A percentile compares a stretch with the other conserved stretches of the same genome.
These are phyloP conservation scores for Nycteola revayana DNA, from an alignment of 2,888 invertebrate genomes.

Conservation along the genomic window DNA sequence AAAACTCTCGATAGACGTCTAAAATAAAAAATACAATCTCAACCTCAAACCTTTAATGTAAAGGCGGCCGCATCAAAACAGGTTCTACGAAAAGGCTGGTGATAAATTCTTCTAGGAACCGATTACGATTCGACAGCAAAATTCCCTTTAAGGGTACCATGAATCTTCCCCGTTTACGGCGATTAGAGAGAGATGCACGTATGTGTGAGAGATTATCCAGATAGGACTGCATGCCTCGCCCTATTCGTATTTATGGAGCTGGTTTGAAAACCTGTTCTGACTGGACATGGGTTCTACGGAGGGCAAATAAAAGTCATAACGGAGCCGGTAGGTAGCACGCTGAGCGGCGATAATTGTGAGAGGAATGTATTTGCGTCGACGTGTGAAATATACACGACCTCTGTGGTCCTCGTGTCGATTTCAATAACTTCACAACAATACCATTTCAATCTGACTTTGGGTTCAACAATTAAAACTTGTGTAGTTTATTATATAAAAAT, in stretches of 20 bases:
- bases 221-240: slow-evolving; percentile 51
- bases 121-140: slow-evolving; percentile 67
- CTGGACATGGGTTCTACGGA: slow-evolving; percentile 46
- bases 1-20: slow-evolving; percentile 29
- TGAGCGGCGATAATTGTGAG: slow-evolving; percentile 47
- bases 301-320: slow-evolving; percentile 73
- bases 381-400: slow-evolving; percentile 41
- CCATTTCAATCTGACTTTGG: no score
- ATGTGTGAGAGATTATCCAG: slow-evolving; percentile 57
- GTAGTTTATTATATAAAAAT: no score
- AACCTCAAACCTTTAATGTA: slow-evolving; percentile 32
- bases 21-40: slow-evolving; percentile 37
- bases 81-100: slow-evolving; percentile 55
- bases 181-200: slow-evolving; percentile 68
- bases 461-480: no score
- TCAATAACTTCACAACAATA: slow-evolving; percentile 26
- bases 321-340: slow-evolving; percentile 35
- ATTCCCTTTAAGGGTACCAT: slow-evolving; percentile 63
- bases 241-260: slow-evolving; percentile 52
- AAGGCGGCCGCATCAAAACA: slow-evolving; percentile 37
- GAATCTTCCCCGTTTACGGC: slow-evolving; percentile 62
- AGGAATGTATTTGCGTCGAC: slow-evolving; percentile 56
- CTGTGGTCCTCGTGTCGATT: slow-evolving; percentile 35
- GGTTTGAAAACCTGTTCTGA: slow-evolving; percentile 50
- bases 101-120: slow-evolving; percentile 69